Evolutionary conservation across 1,140 invertebrate species (phyloP).

Genomic region (Propsilocerus akamusi): DNA sequence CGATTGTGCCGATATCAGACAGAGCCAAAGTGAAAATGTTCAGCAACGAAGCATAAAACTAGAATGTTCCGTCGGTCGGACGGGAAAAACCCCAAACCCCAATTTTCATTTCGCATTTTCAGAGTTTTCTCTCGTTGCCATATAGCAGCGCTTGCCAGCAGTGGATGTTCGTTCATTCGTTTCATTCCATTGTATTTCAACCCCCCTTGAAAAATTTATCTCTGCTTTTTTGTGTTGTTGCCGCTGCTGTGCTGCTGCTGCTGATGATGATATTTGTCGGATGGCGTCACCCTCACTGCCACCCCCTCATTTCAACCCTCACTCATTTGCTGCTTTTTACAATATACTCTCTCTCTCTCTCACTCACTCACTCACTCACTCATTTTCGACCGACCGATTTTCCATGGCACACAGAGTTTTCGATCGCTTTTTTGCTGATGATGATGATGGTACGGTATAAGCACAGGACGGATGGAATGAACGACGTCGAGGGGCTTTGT

Average conservation of each 20-base stretch:
- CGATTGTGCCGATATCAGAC: not conserved
- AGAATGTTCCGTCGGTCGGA: not conserved
- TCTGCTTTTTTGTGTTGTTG: no score
- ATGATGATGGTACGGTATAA: conserved; percentile 1
- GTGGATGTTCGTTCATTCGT: no score
- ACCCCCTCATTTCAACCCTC: no score
- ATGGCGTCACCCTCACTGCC: no score
- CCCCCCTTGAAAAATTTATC: no score
- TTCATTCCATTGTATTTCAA: no score
- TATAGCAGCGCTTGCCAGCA: no score
- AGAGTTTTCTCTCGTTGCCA: no score
- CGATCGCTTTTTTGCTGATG: not conserved
- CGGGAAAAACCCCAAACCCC: conserved; percentile 2
- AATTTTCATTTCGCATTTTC: no score
- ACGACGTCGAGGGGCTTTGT: conserved; percentile 3
- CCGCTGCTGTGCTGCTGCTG: no score
- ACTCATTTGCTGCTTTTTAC: no score
- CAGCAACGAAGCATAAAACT: not conserved
- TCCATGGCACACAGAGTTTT: conserved; percentile 2
- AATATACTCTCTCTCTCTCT: not conserved
- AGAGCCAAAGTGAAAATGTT: not conserved
- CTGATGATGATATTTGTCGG: no score
- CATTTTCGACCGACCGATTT: not conserved
- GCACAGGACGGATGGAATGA: not conserved
- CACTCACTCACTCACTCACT: not conserved